Percentiles rank a stretch among this genome's conserved stretches.
Evolutionary conservation across 2,888 invertebrate species (phyloP).

Genomic region (Minunthozetes semirufus): DNA sequence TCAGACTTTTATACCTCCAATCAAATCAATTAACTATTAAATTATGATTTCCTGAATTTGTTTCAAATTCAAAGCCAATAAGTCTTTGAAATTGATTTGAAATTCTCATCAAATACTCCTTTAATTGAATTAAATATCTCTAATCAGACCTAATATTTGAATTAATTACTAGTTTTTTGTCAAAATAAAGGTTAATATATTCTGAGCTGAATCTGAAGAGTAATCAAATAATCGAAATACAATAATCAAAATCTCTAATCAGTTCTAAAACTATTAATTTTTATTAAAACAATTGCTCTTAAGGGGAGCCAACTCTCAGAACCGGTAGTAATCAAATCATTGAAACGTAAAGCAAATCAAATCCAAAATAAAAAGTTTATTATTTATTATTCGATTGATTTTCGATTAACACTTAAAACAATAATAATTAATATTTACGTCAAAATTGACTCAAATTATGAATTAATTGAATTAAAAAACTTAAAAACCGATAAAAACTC

Average conservation of each 20-base stretch:
- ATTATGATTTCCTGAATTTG: no score
- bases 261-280: background rate
- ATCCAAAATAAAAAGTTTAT: background rate
- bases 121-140: no score
- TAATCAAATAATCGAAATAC: background rate
- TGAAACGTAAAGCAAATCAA: background rate
- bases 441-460: background rate
- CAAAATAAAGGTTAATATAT: background rate
- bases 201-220: no score
- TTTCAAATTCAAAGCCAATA: no score
- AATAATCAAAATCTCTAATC: constrained; percentile 4
- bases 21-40: no score
- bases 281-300: background rate
- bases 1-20: no score
- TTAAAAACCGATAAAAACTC: background rate
- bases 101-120: no score
- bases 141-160: no score
- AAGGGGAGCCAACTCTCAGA: background rate
- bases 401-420: background rate
- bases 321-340: background rate
- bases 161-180: no score
- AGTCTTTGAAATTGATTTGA: no score
- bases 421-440: background rate
- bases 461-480: background rate
- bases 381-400: background rate